Evolutionary conservation across 2,797 vertebrate genomes (phyloP).

Genomic region (Chaetophractus vellerosus): DNA sequence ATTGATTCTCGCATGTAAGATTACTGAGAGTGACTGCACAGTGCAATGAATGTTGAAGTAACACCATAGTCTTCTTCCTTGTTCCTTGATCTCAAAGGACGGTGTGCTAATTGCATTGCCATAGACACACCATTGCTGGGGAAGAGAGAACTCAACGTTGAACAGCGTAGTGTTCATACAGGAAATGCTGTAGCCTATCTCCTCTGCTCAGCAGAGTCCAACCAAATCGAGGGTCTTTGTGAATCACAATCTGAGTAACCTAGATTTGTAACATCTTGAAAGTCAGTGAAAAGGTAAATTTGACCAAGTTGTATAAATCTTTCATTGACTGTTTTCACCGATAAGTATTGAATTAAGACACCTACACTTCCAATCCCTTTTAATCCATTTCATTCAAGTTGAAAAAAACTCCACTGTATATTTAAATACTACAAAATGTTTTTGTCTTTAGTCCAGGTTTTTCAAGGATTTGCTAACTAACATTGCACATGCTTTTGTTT

Average conservation of each 20-base stretch:
- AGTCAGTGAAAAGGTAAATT: slow-evolving; percentile 3
- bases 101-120: slow-evolving; percentile 27
- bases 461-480: slow-evolving; percentile 71
- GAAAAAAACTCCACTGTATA: background rate
- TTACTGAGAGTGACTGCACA: background rate
- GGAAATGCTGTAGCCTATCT: background rate
- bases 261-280: background rate
- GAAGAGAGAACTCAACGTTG: background rate
- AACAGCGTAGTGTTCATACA: background rate
- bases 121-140: background rate
- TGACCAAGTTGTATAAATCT: background rate
- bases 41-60: background rate
- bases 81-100: background rate
- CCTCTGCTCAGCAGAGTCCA: background rate
- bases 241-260: background rate
- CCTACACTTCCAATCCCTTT: slow-evolving; percentile 15
- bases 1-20: background rate
- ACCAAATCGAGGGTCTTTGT: background rate
- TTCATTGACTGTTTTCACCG: slow-evolving; percentile 43
- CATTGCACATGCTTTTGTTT: slow-evolving; percentile 68
- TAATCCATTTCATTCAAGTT: slow-evolving; percentile 60
- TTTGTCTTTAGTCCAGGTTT: slow-evolving; percentile 58
- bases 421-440: slow-evolving; percentile 58
- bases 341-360: slow-evolving; percentile 53
- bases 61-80: background rate